phyloP scores from a whole-genome alignment of 2,113 vertebrate species.

The Aptenodytes patagonicus region DNA sequence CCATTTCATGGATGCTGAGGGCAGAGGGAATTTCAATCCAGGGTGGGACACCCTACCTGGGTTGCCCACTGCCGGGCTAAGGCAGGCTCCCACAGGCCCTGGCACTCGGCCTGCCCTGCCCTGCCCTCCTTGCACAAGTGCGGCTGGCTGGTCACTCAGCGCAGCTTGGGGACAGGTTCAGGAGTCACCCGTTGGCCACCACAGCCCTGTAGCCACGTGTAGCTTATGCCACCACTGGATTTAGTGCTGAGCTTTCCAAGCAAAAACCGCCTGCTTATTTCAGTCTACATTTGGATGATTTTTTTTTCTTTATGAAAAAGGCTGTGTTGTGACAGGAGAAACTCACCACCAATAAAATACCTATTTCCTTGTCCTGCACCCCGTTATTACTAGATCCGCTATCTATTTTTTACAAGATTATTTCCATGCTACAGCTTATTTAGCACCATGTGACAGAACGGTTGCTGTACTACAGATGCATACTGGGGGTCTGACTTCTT shows the following conservation, averaged over 20 bases:
- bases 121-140: neutral
- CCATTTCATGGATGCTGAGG: neutral
- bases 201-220: neutral
- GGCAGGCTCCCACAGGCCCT: neutral
- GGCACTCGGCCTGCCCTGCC: neutral
- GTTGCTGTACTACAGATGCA: neutral
- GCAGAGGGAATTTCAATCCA: neutral
- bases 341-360: neutral
- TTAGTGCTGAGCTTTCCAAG: neutral
- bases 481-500: neutral
- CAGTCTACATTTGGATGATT: neutral
- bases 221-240: neutral
- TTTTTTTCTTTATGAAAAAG: neutral
- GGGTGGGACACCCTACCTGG: no score
- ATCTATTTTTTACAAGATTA: neutral
- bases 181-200: neutral
- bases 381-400: neutral
- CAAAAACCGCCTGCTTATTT: neutral
- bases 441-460: neutral
- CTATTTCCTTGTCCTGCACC: conserved; percentile 3
- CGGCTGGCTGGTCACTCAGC: neutral
- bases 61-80: fast-evolving
- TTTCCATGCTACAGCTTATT: neutral
- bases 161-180: neutral
- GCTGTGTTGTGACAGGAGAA: neutral